These are phyloP conservation scores for Orycteropus afer DNA, from an alignment of 2,113 vertebrate species.

Conservation along the genomic window DNA sequence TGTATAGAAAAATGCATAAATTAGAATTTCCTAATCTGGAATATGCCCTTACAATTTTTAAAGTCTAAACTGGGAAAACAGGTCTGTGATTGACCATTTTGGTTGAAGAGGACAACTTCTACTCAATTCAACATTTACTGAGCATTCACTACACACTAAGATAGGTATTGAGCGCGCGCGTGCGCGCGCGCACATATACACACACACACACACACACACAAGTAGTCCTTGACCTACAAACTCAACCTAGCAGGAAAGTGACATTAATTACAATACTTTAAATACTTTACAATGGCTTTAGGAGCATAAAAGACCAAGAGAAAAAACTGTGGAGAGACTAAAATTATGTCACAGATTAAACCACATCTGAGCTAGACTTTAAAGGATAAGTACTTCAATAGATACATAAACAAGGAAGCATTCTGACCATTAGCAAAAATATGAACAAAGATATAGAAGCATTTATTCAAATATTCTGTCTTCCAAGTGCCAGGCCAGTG, in stretches of 20 bases:
- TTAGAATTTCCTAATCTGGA: not conserved
- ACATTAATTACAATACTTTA: not conserved
- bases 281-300: not conserved
- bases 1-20: not conserved
- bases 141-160: not conserved
- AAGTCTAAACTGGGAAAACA: constrained; percentile 8
- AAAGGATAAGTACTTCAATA: not conserved
- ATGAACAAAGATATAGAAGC: not conserved
- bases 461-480: not conserved
- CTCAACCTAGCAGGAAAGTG: not conserved
- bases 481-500: not conserved
- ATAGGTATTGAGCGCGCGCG: not conserved
- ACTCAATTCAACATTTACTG: not conserved
- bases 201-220: too few species aligned
- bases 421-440: not conserved
- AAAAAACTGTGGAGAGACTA: constrained; percentile 30
- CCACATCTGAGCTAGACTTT: not conserved
- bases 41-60: constrained; percentile 30
- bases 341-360: constrained; percentile 15
- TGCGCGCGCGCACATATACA: too few species aligned
- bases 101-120: not conserved
- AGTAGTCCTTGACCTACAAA: not conserved
- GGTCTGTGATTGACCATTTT: not conserved
- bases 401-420: not conserved
- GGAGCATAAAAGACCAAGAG: not conserved